Evolutionary conservation across 1,140 invertebrate genomes (phyloP), one percentile per base, ranked within the genome.

Genomic region (Drosophila prosaltans): DNA sequence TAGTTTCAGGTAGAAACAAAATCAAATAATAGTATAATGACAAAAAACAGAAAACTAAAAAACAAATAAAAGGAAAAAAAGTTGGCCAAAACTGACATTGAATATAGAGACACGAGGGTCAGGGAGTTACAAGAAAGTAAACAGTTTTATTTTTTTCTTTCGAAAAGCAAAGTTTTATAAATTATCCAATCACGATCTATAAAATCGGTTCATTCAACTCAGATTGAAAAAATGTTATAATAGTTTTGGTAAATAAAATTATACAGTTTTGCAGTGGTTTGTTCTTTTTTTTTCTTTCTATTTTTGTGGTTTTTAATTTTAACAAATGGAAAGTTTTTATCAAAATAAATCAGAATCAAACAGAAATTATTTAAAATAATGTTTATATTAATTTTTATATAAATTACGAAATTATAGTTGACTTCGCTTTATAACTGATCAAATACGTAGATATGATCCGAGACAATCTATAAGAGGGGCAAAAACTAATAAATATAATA

Each of bases 1-100:
- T 51, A 41, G 59, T 58, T 69, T 73, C 71, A 24, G 64, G 69
- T 30, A 45, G 11, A 54, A 21, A 32, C 72, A 61, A 32, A n/a
- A 68, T 26, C 48, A 26, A 2, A 30, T 57, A 54, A 60, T 16
- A 39, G 36, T 36, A 26, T 16, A 55, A 51, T 39, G 16, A 8
- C 21, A 57, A 69, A 48, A 2, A 30, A 30, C 4, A 30, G 3
- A 9, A 26, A 26, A 51, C 9, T 26, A 51, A 51, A 51, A 24
- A 48, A 24, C 7, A 51, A 51, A 51, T 51, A 16, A 16, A 16
- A 16, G 16, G 16, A 16, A 16, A 16, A 16, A 16, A 16, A 16
- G 45, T 26, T 51, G 26, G 45, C 45, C 9, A 51, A 51, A 51
- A 1, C 45, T 51, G 45, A 51, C 45, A 51, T 51, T 51, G 24